phyloP scores from a whole-genome alignment of 2,113 vertebrate genomes.

The Oostethus manadensis region DNA sequence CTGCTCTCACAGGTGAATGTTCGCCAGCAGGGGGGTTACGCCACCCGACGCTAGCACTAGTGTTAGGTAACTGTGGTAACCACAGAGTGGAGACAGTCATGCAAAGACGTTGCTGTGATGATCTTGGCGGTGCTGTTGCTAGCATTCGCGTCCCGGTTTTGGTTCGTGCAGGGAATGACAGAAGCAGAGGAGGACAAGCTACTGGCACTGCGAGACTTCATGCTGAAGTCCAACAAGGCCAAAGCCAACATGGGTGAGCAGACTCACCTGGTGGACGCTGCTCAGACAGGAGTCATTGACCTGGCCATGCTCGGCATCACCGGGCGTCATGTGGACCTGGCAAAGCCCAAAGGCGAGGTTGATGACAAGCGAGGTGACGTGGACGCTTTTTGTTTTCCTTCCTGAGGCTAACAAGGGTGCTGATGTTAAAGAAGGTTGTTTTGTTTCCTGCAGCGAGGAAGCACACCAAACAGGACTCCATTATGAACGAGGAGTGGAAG shows the following conservation, averaged over 20 bases:
- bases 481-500: constrained; percentile 98
- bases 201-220: constrained; percentile 92
- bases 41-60: too few relatives aligned
- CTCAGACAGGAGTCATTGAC: constrained; percentile 86
- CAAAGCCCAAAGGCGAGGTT: constrained; percentile 84
- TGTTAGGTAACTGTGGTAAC: not conserved
- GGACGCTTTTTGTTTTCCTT: not conserved
- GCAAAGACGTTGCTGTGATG: too few relatives aligned
- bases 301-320: constrained; percentile 81
- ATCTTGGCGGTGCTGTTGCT: not conserved
- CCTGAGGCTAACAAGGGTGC: too few relatives aligned
- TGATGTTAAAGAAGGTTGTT: not conserved
- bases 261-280: constrained; percentile 82
- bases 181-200: constrained; percentile 97
- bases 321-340: constrained; percentile 90
- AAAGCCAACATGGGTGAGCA: constrained; percentile 94
- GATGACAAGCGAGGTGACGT: constrained; percentile 90
- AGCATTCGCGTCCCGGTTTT: not conserved
- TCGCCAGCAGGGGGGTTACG: too few relatives aligned
- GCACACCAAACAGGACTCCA: constrained; percentile 91
- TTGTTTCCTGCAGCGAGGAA: constrained; percentile 77
- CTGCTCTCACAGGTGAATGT: constrained; percentile 88
- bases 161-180: constrained; percentile 83
- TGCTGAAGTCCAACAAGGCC: constrained; percentile 96
- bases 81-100: not conserved